phyloP scores from a whole-genome alignment of 2,888 invertebrate species.

The Habroteleia sp. region DNA sequence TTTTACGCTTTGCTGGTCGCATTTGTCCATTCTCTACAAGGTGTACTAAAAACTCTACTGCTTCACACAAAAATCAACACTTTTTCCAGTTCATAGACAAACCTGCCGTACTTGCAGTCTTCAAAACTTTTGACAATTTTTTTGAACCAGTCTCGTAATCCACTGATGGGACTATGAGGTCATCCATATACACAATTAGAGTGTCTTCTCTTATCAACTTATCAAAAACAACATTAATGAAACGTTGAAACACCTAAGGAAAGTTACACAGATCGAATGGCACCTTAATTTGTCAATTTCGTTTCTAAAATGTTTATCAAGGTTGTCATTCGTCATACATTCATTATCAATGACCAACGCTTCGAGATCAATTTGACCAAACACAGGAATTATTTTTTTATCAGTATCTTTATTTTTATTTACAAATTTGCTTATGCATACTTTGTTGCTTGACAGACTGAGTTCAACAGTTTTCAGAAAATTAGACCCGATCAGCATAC shows the following conservation, averaged over 20 bases:
- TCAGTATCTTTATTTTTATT: neutral
- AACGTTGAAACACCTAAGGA: slow-evolving; percentile 1
- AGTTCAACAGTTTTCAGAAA: slow-evolving; percentile 9
- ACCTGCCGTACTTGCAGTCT: too few relatives aligned
- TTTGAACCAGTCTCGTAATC: neutral
- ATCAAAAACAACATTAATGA: slow-evolving; percentile 55
- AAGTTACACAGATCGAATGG: slow-evolving; percentile 24
- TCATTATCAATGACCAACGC: neutral
- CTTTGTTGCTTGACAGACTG: neutral
- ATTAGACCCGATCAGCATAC: slow-evolving; percentile 6
- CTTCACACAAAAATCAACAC: too few relatives aligned
- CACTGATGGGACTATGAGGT: slow-evolving; percentile 1
- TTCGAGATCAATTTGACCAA: slow-evolving; percentile 4
- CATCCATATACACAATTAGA: neutral
- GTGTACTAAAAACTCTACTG: neutral
- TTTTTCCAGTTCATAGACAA: too few relatives aligned
- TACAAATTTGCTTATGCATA: neutral
- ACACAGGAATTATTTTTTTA: neutral
- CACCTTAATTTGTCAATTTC: neutral
- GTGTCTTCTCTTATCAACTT: slow-evolving; percentile 54
- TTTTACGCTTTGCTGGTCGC: neutral
- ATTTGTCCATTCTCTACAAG: neutral
- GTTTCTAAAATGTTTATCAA: neutral
- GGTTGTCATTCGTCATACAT: neutral
- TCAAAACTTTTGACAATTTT: neutral